Evolutionary conservation across 2,888 invertebrate genomes (phyloP).

Genomic region (Plutella xylostella): DNA sequence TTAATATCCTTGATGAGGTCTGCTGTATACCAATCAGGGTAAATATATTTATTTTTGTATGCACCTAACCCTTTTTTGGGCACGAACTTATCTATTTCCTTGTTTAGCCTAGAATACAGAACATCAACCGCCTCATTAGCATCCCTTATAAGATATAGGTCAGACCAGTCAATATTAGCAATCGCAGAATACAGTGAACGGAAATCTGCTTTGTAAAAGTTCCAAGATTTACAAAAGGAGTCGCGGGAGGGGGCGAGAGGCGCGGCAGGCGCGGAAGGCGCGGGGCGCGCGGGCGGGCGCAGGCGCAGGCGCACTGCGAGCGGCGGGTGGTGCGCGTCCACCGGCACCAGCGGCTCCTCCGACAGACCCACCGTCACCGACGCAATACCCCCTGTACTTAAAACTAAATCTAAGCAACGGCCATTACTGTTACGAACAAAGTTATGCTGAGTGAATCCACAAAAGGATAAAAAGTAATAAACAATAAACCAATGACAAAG

Average conservation of each 20-base stretch:
- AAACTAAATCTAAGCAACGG: conserved; percentile 6
- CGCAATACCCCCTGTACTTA: neutral
- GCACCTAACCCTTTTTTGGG: conserved; percentile 13
- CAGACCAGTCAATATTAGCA: conserved; percentile 12
- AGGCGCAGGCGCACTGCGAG: neutral
- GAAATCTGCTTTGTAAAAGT: conserved; percentile 17
- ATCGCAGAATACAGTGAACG: conserved; percentile 9
- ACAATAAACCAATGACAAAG: too few relatives aligned
- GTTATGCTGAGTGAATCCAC: conserved; percentile 18
- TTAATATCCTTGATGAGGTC: conserved; percentile 15
- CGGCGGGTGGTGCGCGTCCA: conserved; percentile 5
- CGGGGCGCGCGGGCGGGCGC: neutral
- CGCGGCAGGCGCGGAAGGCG: too few relatives aligned
- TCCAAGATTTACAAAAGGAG: conserved; percentile 9
- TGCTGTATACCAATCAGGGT: conserved; percentile 18
- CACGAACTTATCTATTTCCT: conserved; percentile 10
- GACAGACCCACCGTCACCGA: conserved; percentile 1
- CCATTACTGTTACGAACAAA: conserved; percentile 14
- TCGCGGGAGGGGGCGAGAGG: neutral
- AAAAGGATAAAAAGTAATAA: conserved; percentile 17
- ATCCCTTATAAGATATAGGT: conserved; percentile 6
- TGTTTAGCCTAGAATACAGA: conserved; percentile 14
- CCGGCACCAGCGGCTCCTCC: conserved; percentile 1
- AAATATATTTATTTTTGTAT: conserved; percentile 7
- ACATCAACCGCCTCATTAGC: conserved; percentile 3